Evolutionary conservation across 1,140 invertebrate species (phyloP), one percentile per base, ranked within the genome.

Genomic region (Papilio glaucus): DNA sequence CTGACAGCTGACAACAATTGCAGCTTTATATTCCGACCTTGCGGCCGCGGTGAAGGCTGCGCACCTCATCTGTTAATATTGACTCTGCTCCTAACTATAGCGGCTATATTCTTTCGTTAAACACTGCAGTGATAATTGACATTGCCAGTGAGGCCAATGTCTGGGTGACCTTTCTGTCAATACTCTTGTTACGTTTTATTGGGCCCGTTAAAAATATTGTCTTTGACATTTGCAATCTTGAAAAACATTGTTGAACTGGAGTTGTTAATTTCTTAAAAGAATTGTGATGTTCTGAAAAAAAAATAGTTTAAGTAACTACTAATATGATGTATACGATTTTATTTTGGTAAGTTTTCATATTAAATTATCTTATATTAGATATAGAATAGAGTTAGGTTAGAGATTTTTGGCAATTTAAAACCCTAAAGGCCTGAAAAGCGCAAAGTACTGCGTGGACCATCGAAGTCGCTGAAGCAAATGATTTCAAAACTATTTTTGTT

Each of bases 11-110:
- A 45, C 65, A 21, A 63, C 61, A 67, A 70, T 33, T 73, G 70
- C 65, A 79, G 70, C 73, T 82, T 78, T 81, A 77, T 78, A 78
- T 78, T 79, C 69, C 79, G 83, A 85, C 87, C 87, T 89, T 86
- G 83, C 79, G 82, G 77, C 83, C 68, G 73, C 75, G 37, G 26
- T 62, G 82, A 87, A 87, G 86, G 85, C 82, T 82, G 74, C 24
- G 21, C 38, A 67, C 39, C 61, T 77, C 78, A 77, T 81, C 74
- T 70, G 70, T 42, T 73, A 75, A 79, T 77, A 77, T 82, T 82
- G 70, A 75, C 67, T 9, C 33, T 9, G 13, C 57, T 18, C n/a
- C 72, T 73, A 71, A 49, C 45, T 72, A 68, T 72, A 45, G 63
- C 41, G 60, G 24, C 57, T 72, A 62, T 73, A 67, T 73, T 75